Base-by-base conservation (phyloP, 1,140 invertebrate genomes). In the Belonocnema kinseyi region DNA sequence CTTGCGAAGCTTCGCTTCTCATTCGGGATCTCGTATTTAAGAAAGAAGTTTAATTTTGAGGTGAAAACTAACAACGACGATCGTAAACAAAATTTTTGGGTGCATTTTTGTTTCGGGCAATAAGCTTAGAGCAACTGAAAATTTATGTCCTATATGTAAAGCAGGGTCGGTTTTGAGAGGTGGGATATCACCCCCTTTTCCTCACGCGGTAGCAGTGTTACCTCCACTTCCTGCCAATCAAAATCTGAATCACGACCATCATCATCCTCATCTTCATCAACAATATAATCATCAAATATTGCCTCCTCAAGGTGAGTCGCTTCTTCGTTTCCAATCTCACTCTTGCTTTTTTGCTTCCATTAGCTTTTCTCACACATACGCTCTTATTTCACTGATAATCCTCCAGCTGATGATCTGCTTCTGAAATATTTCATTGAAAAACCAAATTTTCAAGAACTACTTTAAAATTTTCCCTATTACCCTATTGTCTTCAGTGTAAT, bases 191-290 rank as follows among this genome's bases (percentile, higher is more conserved):
- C 89, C 85, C 77, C 92, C 93, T 85, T 94, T 93, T 84, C 93
- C 93, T 85, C 93, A 93, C 90, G 93, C 93, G 89, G 93, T 94
- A 88, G 92, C 93, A 89, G 94, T 94, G 84, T 91, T 94, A 90
- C 93, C 93, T 89, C 93, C 93, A 88, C 91, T 94, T 89, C 93
- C 92, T 87, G 88, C 80, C 79, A 87, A 85, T 84, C 87, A 90
- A 83, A 88, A 87, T 85, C 88, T 89, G 81, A 86, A 87, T 82
- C 88, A 90, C 82, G 88, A 87, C 80, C 85, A 88, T 82, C 86
- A 86, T 53, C 84, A 87, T 46, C 82, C 86, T 77, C 85, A 88
- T 53, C 80, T 82, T 72, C 83, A 87, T 79, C 82, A 84, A 78
- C 85, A 87, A 53, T 81, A 85, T 85, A 85, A 88, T 86, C 85